Evolutionary conservation across 2,888 invertebrate species (phyloP).

Genomic region (Cataglyphis livida): DNA sequence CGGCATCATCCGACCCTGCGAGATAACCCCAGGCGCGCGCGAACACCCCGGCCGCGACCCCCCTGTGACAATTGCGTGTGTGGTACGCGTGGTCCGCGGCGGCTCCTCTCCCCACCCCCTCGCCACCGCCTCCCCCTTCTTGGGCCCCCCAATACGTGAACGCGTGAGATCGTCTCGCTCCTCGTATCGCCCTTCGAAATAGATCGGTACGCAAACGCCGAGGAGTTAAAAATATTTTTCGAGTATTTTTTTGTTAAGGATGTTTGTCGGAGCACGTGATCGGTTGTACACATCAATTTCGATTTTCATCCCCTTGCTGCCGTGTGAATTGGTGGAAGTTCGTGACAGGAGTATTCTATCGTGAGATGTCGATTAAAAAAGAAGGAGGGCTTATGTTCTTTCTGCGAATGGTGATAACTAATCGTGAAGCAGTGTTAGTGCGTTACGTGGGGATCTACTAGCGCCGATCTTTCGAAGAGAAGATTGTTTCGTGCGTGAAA

Average conservation of each 20-base stretch:
- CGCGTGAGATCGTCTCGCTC: slow-evolving; percentile 38
- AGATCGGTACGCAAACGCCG: neutral
- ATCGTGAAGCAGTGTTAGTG: slow-evolving; percentile 44
- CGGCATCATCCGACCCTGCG: slow-evolving; percentile 83
- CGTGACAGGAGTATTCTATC: neutral
- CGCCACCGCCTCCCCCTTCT: too few species aligned
- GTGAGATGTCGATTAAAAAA: neutral
- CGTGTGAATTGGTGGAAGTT: neutral
- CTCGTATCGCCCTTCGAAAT: neutral
- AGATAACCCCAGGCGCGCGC: slow-evolving; percentile 73
- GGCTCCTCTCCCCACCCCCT: neutral
- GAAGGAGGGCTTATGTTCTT: neutral
- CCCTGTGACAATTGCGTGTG: slow-evolving; percentile 54
- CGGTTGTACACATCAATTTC: neutral
- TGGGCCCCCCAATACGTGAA: neutral
- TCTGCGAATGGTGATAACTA: slow-evolving; percentile 40
- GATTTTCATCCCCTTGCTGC: neutral
- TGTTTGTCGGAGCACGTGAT: slow-evolving; percentile 1
- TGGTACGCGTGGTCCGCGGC: neutral
- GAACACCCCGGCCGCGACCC: slow-evolving; percentile 43
- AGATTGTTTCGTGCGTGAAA: slow-evolving; percentile 49
- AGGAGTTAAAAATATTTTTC: neutral
- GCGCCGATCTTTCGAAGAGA: slow-evolving; percentile 48
- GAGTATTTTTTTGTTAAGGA: neutral
- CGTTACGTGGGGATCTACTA: neutral